Percentiles rank a stretch among this genome's conserved stretches.
These are phyloP conservation scores for Myodes glareolus DNA, from an alignment of 2,113 vertebrate species.

Conservation along the genomic window DNA sequence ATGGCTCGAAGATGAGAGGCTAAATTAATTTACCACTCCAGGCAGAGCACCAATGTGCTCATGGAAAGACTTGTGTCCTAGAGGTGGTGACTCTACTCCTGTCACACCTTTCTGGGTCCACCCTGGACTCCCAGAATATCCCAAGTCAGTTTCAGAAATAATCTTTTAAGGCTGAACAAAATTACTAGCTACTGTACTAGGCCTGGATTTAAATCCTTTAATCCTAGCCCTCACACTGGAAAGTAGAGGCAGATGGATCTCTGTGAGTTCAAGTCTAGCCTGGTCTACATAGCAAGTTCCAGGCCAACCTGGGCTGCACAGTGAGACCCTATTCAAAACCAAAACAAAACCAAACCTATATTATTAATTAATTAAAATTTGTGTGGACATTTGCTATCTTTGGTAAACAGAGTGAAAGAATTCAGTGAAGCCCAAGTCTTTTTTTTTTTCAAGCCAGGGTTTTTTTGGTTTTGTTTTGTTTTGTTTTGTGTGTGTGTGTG, in stretches of 20 bases:
- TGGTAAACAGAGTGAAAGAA: not conserved
- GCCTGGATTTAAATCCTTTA: not conserved
- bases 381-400: not conserved
- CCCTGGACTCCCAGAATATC: not conserved
- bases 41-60: not conserved
- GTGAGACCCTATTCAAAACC: not conserved
- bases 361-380: not conserved
- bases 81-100: not conserved
- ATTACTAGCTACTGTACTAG: not conserved
- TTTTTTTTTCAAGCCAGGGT: no score
- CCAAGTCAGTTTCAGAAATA: conserved; percentile 39
- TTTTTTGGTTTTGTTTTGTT: no score
- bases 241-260: not conserved
- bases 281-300: not conserved
- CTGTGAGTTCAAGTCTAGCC: not conserved
- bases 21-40: not conserved
- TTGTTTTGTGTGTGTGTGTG: no score
- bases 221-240: not conserved
- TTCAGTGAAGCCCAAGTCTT: not conserved
- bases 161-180: conserved; percentile 7
- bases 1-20: not conserved
- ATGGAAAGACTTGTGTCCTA: not conserved
- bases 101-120: not conserved
- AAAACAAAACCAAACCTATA: not conserved
- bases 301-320: not conserved